Evolutionary conservation across 2,888 invertebrate genomes (phyloP), one percentile per base, ranked within the genome.

Genomic region (Catocala nupta): DNA sequence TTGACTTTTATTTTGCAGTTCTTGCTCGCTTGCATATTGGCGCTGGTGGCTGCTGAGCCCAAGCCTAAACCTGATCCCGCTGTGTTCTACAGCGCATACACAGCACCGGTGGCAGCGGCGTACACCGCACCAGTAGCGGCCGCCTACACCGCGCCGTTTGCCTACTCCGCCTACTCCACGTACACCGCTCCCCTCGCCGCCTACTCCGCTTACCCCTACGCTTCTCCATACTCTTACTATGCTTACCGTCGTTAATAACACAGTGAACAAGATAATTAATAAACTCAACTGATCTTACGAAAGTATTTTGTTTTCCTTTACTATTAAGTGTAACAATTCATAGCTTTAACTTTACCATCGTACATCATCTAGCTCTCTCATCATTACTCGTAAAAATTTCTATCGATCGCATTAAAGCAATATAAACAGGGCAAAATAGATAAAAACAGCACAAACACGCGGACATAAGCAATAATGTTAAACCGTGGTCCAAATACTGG

Each of bases 1-100:
- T 7, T 25, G 25, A 3, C 25, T 3, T 25, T 25, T 25, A 25
- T 25, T 47, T 85, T 84, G 5, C 83, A 90, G 90, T 77, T 89
- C 67, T 73, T 89, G 68, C 74, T 88, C 81, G 85, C 86, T 62
- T 88, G 87, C 75, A 74, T 90, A 69, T 59, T 89, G 78, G 88
- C 87, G 54, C 55, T 87, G 60, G 70, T 63, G 5, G 68, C 61
- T 10, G 72, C 72, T 9, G 44, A 51, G 42, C 55, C 64, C 44
- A 62, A 70, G 55, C 36, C 36, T 7, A 39, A 39, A 7, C 84
- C 25, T 25, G 25, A 3, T 16, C 16, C 88, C 47, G 82, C 87
- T 48, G 70, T 86, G 43, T 51, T 77, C 33, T 70, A 70, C 42
- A 65, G 71, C 47, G 69, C 75, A 5, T 81, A 81, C 75, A 75